phyloP scores from a whole-genome alignment of 2,797 vertebrate species.

The Chelonia mydas region DNA sequence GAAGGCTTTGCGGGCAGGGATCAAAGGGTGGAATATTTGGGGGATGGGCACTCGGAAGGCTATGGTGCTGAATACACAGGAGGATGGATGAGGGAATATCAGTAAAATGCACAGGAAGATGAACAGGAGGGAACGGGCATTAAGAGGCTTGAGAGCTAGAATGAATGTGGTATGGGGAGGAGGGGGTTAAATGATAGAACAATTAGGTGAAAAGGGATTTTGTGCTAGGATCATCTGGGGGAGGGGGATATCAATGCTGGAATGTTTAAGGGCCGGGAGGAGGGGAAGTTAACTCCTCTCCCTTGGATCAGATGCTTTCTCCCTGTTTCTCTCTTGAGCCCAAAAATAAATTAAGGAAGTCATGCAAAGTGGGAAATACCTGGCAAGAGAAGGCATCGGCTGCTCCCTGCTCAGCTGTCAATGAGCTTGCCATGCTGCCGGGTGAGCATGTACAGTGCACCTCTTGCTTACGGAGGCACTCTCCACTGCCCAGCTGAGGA shows the following conservation, averaged over 20 bases:
- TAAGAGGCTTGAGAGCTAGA: not conserved
- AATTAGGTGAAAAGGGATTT: not conserved
- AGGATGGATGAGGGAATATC: not conserved
- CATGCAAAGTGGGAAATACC: not conserved
- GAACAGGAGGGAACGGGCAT: not conserved
- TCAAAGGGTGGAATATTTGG: not conserved
- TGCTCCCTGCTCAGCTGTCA: not conserved
- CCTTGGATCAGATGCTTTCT: not conserved
- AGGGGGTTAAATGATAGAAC: not conserved
- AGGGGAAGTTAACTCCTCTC: not conserved
- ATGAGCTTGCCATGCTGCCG: not conserved
- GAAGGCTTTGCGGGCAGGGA: not conserved
- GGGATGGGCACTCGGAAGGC: fast-evolving
- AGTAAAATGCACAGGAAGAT: not conserved
- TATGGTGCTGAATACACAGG: not conserved
- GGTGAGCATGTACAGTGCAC: not conserved
- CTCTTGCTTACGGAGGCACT: not conserved
- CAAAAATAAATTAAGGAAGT: not conserved
- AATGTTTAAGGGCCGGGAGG: not conserved
- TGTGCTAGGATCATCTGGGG: not conserved
- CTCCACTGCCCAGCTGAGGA: not conserved
- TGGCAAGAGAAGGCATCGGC: not conserved
- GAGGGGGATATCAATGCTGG: not conserved
- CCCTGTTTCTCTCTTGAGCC: not conserved
- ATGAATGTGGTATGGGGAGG: not conserved